Conservation (phyloP, 2,888 invertebrate species). For the Nymphalis c-album region DNA sequence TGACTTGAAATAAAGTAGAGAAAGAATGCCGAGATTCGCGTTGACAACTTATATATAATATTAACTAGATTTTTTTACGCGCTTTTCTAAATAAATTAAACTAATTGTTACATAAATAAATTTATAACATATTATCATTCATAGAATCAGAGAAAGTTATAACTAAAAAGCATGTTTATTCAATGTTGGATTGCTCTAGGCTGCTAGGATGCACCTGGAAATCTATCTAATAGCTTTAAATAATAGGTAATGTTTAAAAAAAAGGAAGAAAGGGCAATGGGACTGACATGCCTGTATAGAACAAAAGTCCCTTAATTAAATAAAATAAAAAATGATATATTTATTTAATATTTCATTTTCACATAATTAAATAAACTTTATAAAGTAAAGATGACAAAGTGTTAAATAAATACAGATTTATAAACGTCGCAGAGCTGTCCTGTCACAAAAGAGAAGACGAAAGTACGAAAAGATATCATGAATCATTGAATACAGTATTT, state of each 20-base stretch:
- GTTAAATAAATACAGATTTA: neutral
- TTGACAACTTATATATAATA: constrained; percentile 9
- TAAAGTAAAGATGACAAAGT: constrained; percentile 3
- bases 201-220: too few species aligned
- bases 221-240: too few species aligned
- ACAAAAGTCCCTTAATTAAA: too few species aligned
- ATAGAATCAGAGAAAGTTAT: too few species aligned
- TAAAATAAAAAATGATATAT: too few species aligned
- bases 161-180: too few species aligned
- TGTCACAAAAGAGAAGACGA: constrained; percentile 21
- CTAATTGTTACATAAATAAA: too few species aligned
- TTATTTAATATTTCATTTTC: neutral
- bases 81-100: neutral
- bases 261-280: too few species aligned
- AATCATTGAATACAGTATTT: constrained; percentile 41
- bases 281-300: too few species aligned
- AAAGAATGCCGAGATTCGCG: constrained; percentile 16
- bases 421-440: neutral
- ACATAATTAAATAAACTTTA: neutral
- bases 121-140: too few species aligned
- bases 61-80: neutral
- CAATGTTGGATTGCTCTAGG: too few species aligned
- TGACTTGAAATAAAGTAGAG: constrained; percentile 46
- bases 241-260: too few species aligned
- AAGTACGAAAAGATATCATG: constrained; percentile 31